Base-by-base conservation (phyloP, 92 coral and sea anemone species). In the Porites cylindrica region DNA sequence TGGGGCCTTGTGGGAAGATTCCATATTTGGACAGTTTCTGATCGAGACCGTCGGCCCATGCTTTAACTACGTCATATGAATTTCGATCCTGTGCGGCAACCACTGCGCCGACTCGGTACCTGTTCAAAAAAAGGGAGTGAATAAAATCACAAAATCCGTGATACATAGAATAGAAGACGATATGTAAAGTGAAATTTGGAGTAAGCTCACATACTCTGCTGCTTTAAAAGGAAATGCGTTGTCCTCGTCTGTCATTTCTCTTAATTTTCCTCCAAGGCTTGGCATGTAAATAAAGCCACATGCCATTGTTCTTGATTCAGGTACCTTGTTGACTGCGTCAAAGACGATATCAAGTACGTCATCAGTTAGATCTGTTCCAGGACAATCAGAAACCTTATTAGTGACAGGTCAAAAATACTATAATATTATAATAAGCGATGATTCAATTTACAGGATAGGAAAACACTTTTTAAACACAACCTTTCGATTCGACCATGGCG, bases 91-190 rank as follows among this genome's bases (percentile, higher is more conserved):
- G 76, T 43, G 70, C 70, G 2, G 92, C 89, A 20, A 81, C 95
- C 12, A 84, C 72, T 9, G 90, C 16, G 12, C 98, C 95, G 38
- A 94, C 20, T 94, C 95, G 92, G 82, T 86, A 92, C 54, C 98
- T 94, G 61, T 24, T 6, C 18, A 12, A 26, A 13, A 66, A 24
- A 53, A 56, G 19, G 21, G 16, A 10, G 11, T 24, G 19, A 58
- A 9, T 9, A 23, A 13, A 6, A 19, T n/a, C 16, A 56, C 11
- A 56, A 12, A 10, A 56, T 10, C 12, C 14, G 14, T 7, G 14
- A 56, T 10, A 10, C 61, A 56, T 3, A 38, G 47, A 38, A 38
- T 38, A 38, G 47, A 38, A 38, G 47, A 38, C 4, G 47, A 38
- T 38, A 38, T 38, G 47, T 7, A 38, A 0, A 38, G 47, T 38